Evolutionary conservation across 2,113 vertebrate genomes (phyloP), one percentile per base, ranked within the genome.

Genomic region (Pachycephala philippinensis): DNA sequence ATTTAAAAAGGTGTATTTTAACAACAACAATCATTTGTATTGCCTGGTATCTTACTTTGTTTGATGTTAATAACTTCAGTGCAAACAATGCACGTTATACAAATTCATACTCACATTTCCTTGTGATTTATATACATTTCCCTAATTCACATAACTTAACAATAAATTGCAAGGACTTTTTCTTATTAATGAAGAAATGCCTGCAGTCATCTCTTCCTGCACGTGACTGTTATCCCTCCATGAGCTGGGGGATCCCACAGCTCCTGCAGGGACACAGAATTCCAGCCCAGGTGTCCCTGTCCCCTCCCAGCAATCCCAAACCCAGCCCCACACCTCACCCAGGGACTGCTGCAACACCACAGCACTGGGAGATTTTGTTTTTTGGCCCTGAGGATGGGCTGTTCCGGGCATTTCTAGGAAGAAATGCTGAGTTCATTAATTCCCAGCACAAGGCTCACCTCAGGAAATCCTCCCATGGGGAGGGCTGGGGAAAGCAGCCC

Each of bases 201-300:
- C 42, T 33, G 33, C 45, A 56, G 59, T 10, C n/a, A 35, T 31
- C 52, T 68, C 49, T 33, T 26, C 64, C 52, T 33, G 22, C 26
- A 18, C 8, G 5, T 4, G 33, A 20, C 11, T 35, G 42, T 14
- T 31, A 8, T 0, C n/a, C 22, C 61, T 15, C 7, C 2, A 0
- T 6, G 3, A 30, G 15, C 39, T 6, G 35, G 5, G 40, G 1
- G 56, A 60, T 9, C 35, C 16, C 28, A 13, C 14, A 23, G 39
- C 26, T 80, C 86, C 66, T 11, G 1, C 24, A 19, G 15, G 71
- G 11, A 47, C 13, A 17, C 10, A 9, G 15, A 35, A 50, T 21
- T 4, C 50, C 84, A 49, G 39, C 14, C 2, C 20, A 4, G 13
- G 15, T 2, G 11, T 4, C 30, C 31, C 42, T 1, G 1, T 1